Conservation (phyloP, 2,797 vertebrate species). For the Denticeps clupeoides region DNA sequence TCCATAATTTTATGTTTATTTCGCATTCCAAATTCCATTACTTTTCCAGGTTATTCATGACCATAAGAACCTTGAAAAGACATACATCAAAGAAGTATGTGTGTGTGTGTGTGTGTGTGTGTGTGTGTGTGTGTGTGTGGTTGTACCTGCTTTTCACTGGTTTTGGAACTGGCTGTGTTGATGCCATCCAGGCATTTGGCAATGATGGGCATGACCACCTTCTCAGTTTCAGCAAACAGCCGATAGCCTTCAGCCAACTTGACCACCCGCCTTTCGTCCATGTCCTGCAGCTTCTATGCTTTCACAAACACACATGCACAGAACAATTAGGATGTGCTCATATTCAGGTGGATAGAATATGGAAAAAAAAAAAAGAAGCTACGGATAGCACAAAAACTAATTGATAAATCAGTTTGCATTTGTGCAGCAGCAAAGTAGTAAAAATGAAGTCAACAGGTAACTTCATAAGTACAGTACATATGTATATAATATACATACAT, state of each 20-base stretch:
- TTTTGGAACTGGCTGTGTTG: slow-evolving; percentile 68
- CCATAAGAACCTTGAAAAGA: too few species aligned
- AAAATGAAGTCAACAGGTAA: too few species aligned
- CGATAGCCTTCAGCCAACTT: slow-evolving; percentile 79
- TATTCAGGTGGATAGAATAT: too few species aligned
- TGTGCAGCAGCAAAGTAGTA: too few species aligned
- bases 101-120: background rate
- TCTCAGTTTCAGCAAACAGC: slow-evolving; percentile 83
- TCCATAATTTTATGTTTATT: background rate
- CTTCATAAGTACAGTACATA: too few species aligned
- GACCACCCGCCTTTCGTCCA: slow-evolving; percentile 82
- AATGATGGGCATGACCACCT: slow-evolving; percentile 82
- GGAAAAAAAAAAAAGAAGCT: too few species aligned
- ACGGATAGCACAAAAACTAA: too few species aligned
- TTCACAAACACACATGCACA: slow-evolving; percentile 8
- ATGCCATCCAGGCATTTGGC: slow-evolving; percentile 86
- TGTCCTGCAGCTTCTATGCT: slow-evolving; percentile 83
- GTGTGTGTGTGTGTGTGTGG: background rate
- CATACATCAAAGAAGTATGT: too few species aligned
- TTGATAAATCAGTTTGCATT: too few species aligned
- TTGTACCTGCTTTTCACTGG: slow-evolving; percentile 77
- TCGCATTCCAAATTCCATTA: too few species aligned
- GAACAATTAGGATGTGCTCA: background rate
- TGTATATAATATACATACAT: too few species aligned
- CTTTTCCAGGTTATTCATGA: too few species aligned